Evolutionary conservation across 2,113 vertebrate genomes (phyloP).

Genomic region (Pongo pygmaeus): DNA sequence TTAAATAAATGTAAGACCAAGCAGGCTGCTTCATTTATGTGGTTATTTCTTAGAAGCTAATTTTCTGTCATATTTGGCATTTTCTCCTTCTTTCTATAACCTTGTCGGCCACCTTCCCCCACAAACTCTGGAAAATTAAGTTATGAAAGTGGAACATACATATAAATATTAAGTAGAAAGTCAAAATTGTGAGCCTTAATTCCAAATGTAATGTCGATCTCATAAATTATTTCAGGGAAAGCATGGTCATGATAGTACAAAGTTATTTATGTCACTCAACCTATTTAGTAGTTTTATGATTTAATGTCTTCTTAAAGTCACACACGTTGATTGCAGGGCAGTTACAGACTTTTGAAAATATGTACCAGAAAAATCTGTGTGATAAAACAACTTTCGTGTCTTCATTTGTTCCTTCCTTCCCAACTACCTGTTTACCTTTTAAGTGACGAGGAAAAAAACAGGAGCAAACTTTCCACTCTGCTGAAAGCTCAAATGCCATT

Average conservation of each 20-base stretch:
- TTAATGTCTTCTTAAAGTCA: conserved; percentile 39
- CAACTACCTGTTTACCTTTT: background rate
- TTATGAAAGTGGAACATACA: conserved; percentile 5
- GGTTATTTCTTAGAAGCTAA: conserved; percentile 42
- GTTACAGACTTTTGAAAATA: background rate
- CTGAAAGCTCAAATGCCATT: background rate
- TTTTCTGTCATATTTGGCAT: conserved; percentile 38
- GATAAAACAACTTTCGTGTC: background rate
- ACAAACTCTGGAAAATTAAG: background rate
- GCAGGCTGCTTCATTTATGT: background rate
- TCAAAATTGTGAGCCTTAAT: conserved; percentile 8
- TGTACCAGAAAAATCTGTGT: background rate
- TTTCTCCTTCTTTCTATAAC: background rate
- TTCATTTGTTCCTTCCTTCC: background rate
- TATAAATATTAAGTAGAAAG: background rate
- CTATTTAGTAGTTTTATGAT: conserved; percentile 1
- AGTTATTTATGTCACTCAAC: conserved; percentile 24
- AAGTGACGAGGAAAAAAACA: background rate
- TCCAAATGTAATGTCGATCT: background rate
- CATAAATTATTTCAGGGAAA: conserved; percentile 8
- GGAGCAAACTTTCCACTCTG: background rate
- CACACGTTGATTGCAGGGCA: background rate
- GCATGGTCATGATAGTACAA: background rate
- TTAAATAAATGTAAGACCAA: conserved; percentile 47
- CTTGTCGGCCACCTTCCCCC: background rate